These are phyloP conservation scores for Diorhabda elongata DNA, from an alignment of 1,140 invertebrate species.

Conservation along the genomic window DNA sequence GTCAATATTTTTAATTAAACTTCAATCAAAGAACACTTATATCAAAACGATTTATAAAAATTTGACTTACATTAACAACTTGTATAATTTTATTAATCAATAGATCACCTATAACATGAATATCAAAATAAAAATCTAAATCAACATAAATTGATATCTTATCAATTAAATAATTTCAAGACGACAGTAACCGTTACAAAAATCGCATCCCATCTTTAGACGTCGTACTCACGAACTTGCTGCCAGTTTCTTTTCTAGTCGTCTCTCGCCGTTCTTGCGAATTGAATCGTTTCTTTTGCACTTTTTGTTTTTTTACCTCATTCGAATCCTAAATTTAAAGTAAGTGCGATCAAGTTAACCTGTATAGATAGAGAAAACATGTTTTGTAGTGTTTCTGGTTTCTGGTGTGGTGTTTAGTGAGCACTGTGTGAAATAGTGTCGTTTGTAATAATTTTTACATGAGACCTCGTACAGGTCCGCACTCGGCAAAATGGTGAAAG, in stretches of 20 bases:
- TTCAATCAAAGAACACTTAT: too few relatives aligned
- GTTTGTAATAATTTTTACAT: slow-evolving; percentile 6
- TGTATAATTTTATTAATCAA: too few relatives aligned
- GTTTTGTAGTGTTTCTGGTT: background rate
- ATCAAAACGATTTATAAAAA: too few relatives aligned
- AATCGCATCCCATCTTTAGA: background rate
- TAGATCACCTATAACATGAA: too few relatives aligned
- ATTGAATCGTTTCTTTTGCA: slow-evolving; percentile 13
- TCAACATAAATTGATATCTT: too few relatives aligned
- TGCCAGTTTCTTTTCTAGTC: slow-evolving; percentile 15
- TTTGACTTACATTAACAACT: too few relatives aligned
- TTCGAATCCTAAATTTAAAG: slow-evolving; percentile 10
- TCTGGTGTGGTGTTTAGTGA: slow-evolving; percentile 10
- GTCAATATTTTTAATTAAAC: too few relatives aligned
- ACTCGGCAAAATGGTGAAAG: slow-evolving; percentile 4
- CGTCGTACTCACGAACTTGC: background rate
- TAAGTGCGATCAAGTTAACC: slow-evolving; percentile 9
- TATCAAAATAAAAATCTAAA: too few relatives aligned
- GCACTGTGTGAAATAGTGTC: slow-evolving; percentile 9
- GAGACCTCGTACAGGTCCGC: slow-evolving; percentile 7
- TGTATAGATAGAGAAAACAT: slow-evolving; percentile 9
- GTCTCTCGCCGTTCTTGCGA: slow-evolving; percentile 15
- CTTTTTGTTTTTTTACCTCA: slow-evolving; percentile 11
- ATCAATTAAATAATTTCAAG: too few relatives aligned
- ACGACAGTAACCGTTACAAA: background rate